Evolutionary conservation across 2,888 invertebrate species (phyloP), one percentile per base, ranked within the genome.

Genomic region (Drosophila demipolita): DNA sequence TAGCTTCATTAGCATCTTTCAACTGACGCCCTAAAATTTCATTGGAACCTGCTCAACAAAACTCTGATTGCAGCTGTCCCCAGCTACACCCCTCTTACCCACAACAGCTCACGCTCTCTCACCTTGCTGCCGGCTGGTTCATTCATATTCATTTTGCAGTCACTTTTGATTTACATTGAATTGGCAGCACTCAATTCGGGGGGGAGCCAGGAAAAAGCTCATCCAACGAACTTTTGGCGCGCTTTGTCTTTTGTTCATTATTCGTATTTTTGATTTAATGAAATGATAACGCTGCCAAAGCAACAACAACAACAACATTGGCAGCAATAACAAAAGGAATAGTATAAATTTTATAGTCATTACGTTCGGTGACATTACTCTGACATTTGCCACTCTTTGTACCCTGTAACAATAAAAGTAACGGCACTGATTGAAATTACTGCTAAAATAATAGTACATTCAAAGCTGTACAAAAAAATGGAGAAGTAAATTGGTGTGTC

Each of bases 191-290:
- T 82, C 81, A 61, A 72, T 74, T 75, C 6, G 4, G 1, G 5
- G 17, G 53, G 17, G 12, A 7, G 15, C 20, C 20, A 50, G 69
- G 71, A 59, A 40, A 65, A 23, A 32, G 35, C 53, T 63, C 55
- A 65, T 68, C 45, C 61, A 66, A 38, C 57, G 73, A 78, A 78
- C 61, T 73, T 59, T 59, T 69, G 49, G 45, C 60, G 45, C 60
- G 53, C 73, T 76, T 70, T 79, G 76, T 66, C 76, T 73, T 69
- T 72, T 73, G 62, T 68, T 72, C 78, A 68, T 75, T 69, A 73
- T 83, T 70, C 73, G 60, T 72, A 64, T 67, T 66, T 82, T 73
- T 74, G 88, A 87, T 88, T 87, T 80, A 87, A 85, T 87, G 78
- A 87, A 87, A 87, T 83, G 88, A 87, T 87, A 87, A 85, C 71